These are phyloP conservation scores for Ctenodactylus gundi DNA, from an alignment of 2,113 vertebrate species.

Conservation along the genomic window DNA sequence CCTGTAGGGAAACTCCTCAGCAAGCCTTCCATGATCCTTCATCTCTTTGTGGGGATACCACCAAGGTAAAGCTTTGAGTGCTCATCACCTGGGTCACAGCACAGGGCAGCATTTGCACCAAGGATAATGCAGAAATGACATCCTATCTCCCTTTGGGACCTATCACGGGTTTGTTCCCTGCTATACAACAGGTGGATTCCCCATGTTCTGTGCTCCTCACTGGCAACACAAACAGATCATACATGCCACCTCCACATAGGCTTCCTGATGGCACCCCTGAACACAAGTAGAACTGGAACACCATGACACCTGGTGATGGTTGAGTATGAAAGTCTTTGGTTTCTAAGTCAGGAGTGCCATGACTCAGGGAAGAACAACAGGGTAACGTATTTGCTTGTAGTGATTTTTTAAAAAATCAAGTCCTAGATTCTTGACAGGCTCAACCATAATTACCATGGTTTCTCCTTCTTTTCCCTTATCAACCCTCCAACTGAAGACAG, in stretches of 20 bases:
- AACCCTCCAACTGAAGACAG: not conserved
- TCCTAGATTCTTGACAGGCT: not conserved
- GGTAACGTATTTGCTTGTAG: not conserved
- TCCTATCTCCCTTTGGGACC: not conserved
- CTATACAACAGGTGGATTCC: not conserved
- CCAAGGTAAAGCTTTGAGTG: not conserved
- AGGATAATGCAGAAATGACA: not conserved
- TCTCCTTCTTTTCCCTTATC: not conserved
- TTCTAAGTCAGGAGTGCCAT: not conserved
- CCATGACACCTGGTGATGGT: rapidly evolving
- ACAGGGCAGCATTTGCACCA: not conserved
- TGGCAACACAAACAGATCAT: not conserved
- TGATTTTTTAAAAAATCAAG: not conserved
- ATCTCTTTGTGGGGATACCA: not conserved
- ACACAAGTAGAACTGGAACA: no score
- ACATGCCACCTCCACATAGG: rapidly evolving
- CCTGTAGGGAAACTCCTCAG: not conserved
- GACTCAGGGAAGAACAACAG: not conserved
- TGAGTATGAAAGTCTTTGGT: not conserved
- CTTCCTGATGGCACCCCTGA: not conserved
- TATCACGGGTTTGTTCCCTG: not conserved
- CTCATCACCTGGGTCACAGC: not conserved
- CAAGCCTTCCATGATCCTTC: not conserved
- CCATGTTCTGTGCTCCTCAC: not conserved
- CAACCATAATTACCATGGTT: no score